Base-by-base conservation (phyloP, 2,797 vertebrate species). In the Sebastes kiyomatsui region DNA sequence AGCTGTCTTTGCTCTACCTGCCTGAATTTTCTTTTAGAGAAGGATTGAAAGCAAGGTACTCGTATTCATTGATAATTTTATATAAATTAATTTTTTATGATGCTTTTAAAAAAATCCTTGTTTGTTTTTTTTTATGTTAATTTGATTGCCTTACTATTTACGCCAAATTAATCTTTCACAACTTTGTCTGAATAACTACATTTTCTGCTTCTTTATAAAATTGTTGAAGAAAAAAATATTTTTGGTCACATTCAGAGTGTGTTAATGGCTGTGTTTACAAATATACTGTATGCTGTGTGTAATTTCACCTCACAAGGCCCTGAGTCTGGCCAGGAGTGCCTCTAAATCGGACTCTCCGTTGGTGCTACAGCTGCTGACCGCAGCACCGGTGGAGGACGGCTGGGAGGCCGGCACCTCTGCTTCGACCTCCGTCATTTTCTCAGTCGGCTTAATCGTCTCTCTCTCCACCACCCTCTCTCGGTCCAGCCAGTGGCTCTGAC, bases 331-430 rank as follows among this genome's bases (percentile, higher is more conserved):
- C 84, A 99, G 95, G 12, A 99, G 97, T 88, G 97, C 96, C 93
- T 99, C 98, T 8, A 99, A 97, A 92, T 99, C 97, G 4, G 96
- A 94, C 87, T 98, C 97, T 52, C 91, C 95, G 62, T 95, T 97
- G 82, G 95, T 82, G 81, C 75, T 58, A 72, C 95, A 89, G 85
- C 59, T 82, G 70, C 76, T 60, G 74, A 86, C 71, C 0, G 67
- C 42, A 52, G 79, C 67, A 49, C 38, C 80, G 14, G 80, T 42
- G 67, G 87, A 76, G 52, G 86, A 22, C 0, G 79, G 13, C 74
- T 86, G 85, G 69, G 74, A 35, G 58, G 77, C 83, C 0, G 81
- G 81, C 59, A 66, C 56, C 84, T 95, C 93, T 7, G 38, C 86
- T 90, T 90, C 85, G 18, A 73, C 83, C 82, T 82, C 86, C 71